A percentile compares a stretch with the other conserved stretches of the same genome.
Conservation (phyloP, 1,140 invertebrate genomes). For the Spodoptera frugiperda region DNA sequence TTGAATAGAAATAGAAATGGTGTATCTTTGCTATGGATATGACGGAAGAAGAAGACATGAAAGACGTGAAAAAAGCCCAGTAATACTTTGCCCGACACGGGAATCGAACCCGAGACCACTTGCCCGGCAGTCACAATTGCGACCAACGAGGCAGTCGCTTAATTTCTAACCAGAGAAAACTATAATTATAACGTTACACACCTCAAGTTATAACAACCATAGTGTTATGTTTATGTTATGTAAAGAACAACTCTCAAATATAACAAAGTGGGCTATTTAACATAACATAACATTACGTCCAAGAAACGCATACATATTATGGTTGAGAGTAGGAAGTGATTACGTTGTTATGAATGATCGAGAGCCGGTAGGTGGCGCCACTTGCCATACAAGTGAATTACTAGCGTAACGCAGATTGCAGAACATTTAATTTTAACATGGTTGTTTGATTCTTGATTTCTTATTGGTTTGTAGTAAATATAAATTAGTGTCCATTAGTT, state of each 20-base stretch:
- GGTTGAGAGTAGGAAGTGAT: constrained; percentile 24
- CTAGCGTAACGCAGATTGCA: not conserved
- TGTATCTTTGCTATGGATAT: too few species aligned
- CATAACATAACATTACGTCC: constrained; percentile 15
- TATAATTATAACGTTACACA: too few species aligned
- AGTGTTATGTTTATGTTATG: not conserved
- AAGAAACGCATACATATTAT: constrained; percentile 20
- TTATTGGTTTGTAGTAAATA: not conserved
- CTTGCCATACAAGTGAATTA: constrained; percentile 18
- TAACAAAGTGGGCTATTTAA: not conserved
- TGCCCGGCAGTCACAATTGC: too few species aligned
- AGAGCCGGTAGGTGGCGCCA: constrained; percentile 6
- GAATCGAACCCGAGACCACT: too few species aligned
- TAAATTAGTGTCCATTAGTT: not conserved
- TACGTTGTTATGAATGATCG: constrained; percentile 24
- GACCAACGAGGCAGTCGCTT: too few species aligned
- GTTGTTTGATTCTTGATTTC: constrained; percentile 1
- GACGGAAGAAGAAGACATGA: too few species aligned
- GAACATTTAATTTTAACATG: not conserved
- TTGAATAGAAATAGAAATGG: too few species aligned
- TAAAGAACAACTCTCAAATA: constrained; percentile 11
- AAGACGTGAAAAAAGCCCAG: too few species aligned
- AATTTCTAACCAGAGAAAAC: too few species aligned
- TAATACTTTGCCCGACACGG: too few species aligned
- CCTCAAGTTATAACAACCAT: too few species aligned